Percentiles rank a stretch among this genome's conserved stretches.
Evolutionary conservation across 2,113 vertebrate species (phyloP).

Genomic region (Stomatorhinus ivindoensis): DNA sequence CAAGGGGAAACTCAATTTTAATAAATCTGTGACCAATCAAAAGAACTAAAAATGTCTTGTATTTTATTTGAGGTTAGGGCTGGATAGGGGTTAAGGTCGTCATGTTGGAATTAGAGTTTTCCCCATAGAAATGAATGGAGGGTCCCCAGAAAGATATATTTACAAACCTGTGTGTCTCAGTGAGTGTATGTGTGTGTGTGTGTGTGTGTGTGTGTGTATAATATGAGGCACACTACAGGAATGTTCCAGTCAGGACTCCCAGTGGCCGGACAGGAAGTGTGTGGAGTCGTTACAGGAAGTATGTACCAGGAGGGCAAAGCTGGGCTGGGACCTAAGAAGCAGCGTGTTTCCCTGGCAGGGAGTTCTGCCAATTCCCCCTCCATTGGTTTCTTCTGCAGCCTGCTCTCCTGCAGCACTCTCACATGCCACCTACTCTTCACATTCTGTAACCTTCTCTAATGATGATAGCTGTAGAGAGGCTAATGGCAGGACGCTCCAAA

Average conservation of each 20-base stretch:
- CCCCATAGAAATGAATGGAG: background rate
- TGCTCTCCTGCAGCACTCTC: background rate
- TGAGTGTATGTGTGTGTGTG: constrained; percentile 2
- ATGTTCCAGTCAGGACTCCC: constrained; percentile 22
- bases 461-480: background rate
- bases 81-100: background rate
- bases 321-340: background rate
- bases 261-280: constrained; percentile 28
- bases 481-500: background rate
- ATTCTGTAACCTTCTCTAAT: background rate
- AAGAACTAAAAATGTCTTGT: background rate
- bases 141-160: background rate
- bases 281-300: constrained; percentile 26
- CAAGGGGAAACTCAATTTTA: background rate
- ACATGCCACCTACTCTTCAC: background rate
- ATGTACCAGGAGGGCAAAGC: constrained; percentile 1
- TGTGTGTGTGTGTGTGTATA: constrained; percentile 9
- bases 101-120: background rate
- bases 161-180: background rate
- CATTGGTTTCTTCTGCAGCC: background rate
- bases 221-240: background rate
- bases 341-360: background rate
- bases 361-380: background rate
- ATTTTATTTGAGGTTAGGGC: background rate
- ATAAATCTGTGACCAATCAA: background rate